phyloP scores from a whole-genome alignment of 2,797 vertebrate species.

The Melopsittacus undulatus region DNA sequence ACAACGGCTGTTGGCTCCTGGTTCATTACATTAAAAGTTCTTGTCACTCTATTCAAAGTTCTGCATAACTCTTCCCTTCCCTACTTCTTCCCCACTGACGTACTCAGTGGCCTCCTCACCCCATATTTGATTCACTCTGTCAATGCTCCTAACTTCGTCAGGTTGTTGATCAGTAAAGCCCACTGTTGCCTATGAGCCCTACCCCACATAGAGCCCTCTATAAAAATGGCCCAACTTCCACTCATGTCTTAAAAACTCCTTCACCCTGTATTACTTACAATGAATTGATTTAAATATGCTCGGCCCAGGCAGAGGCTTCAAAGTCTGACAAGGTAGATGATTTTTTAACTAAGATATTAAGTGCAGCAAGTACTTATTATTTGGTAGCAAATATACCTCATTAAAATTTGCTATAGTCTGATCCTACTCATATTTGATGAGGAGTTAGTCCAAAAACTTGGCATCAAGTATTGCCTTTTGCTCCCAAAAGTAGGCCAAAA shows the following conservation, averaged over 20 bases:
- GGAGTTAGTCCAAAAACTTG: not conserved
- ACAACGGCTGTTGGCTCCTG: not conserved
- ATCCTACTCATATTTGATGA: constrained; percentile 7
- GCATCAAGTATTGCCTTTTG: not conserved
- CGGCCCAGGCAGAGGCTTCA: not conserved
- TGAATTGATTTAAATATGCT: not conserved
- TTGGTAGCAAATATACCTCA: not conserved
- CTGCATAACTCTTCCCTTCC: not conserved
- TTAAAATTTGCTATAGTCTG: not conserved
- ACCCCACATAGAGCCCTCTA: not conserved
- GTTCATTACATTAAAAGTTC: not conserved
- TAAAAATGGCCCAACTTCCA: not conserved
- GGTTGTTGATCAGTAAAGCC: not conserved
- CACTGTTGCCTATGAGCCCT: not conserved
- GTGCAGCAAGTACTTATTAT: not conserved
- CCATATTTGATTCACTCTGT: not conserved
- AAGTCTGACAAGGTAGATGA: not conserved
- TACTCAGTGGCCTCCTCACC: not conserved
- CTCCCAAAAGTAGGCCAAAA: constrained; percentile 12
- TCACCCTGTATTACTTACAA: not conserved
- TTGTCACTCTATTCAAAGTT: not conserved
- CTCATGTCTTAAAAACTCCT: not conserved
- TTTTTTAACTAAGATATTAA: not conserved
- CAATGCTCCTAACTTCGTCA: not conserved
- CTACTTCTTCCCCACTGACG: fast-evolving